These are phyloP conservation scores for Tridacna gigas DNA, from an alignment of 2,888 invertebrate species.

Conservation along the genomic window DNA sequence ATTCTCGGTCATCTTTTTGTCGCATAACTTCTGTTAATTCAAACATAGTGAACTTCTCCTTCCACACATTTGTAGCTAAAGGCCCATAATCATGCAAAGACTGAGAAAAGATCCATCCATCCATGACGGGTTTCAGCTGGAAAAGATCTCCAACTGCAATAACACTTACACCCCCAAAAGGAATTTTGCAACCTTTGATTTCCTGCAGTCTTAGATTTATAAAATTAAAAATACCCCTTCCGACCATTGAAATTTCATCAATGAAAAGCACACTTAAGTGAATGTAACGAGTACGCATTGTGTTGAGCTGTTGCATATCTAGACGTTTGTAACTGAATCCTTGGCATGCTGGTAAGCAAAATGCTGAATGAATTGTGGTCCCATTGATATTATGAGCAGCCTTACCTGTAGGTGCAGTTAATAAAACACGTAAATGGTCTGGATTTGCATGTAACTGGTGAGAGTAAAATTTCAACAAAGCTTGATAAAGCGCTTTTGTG, in stretches of 20 bases:
- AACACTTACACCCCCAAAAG: constrained; percentile 55
- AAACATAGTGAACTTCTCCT: constrained; percentile 41
- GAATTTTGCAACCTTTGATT: constrained; percentile 30
- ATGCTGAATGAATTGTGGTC: constrained; percentile 41
- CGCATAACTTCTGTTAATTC: constrained; percentile 55
- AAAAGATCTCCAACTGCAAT: constrained; percentile 59
- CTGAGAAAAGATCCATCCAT: constrained; percentile 48
- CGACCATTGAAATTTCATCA: constrained; percentile 68
- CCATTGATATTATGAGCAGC: constrained; percentile 55
- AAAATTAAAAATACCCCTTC: constrained; percentile 45
- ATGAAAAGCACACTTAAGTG: constrained; percentile 47
- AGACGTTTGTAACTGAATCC: constrained; percentile 42
- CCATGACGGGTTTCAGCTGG: constrained; percentile 59
- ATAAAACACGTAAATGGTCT: constrained; percentile 35
- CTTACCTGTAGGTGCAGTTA: constrained; percentile 61
- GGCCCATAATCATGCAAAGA: constrained; percentile 25
- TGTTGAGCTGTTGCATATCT: constrained; percentile 24
- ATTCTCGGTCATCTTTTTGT: constrained; percentile 47
- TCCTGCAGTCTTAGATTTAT: constrained; percentile 51
- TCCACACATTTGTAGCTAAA: constrained; percentile 54
- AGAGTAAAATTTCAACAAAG: constrained; percentile 4
- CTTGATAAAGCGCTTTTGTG: constrained; percentile 28
- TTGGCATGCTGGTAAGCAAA: constrained; percentile 55
- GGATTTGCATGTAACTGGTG: constrained; percentile 16
- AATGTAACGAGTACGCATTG: constrained; percentile 24